These are phyloP conservation scores for Acrocephalus scirpaceus DNA, from an alignment of 2,797 vertebrate species.

Conservation along the genomic window DNA sequence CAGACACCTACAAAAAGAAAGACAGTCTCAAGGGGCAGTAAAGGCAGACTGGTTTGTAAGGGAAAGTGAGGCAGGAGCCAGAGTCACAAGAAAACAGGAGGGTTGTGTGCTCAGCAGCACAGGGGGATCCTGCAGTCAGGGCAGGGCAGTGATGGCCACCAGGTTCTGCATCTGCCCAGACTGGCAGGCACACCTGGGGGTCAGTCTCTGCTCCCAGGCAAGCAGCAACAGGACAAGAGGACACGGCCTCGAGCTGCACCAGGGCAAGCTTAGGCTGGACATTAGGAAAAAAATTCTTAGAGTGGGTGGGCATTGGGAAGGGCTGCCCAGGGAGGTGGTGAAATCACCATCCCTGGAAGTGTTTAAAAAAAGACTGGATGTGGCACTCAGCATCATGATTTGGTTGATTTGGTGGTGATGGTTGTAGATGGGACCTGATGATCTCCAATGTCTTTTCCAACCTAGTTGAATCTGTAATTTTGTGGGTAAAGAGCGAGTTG, in stretches of 20 bases:
- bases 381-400: background rate
- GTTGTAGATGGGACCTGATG: too few species aligned
- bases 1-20: background rate
- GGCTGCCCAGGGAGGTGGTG: background rate
- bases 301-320: background rate
- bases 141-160: background rate
- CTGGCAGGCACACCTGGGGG: fast-evolving
- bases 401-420: background rate
- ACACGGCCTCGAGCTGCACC: background rate
- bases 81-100: background rate
- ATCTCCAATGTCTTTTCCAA: background rate
- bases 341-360: background rate
- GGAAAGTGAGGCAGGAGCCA: background rate
- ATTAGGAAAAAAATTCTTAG: background rate
- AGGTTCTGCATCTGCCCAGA: background rate
- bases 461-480: background rate
- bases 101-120: background rate
- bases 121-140: background rate
- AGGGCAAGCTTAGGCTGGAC: background rate
- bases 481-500: background rate
- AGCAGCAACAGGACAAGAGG: background rate
- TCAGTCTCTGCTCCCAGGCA: too few species aligned
- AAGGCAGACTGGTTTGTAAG: background rate
- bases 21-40: background rate
- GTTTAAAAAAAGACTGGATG: too few species aligned